Percentiles rank a stretch among this genome's conserved stretches.
These are phyloP conservation scores for Agrotis clavis DNA, from an alignment of 2,888 invertebrate species.

Conservation along the genomic window DNA sequence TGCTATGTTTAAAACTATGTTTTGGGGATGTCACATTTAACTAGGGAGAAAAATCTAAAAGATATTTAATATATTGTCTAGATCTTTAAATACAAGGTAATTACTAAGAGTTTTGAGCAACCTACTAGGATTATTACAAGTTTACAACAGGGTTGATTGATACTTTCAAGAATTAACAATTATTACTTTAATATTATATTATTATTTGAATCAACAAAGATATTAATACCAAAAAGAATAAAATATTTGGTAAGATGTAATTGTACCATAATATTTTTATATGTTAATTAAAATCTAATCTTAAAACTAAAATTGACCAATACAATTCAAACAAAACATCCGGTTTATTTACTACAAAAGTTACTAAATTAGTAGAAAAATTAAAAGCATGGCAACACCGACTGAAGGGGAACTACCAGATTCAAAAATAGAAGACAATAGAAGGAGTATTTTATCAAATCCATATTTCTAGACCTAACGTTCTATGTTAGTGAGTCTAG, in stretches of 20 bases:
- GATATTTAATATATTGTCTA: neutral
- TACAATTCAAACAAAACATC: slow-evolving; percentile 8
- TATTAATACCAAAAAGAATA: neutral
- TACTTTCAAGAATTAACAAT: neutral
- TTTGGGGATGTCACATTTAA: slow-evolving; percentile 27
- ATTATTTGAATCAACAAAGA: neutral
- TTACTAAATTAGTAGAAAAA: slow-evolving; percentile 63
- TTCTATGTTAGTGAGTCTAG: slow-evolving; percentile 87
- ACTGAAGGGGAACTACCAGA: slow-evolving; percentile 78
- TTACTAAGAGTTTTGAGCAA: neutral
- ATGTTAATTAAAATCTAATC: slow-evolving; percentile 1
- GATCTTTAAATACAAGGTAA: neutral
- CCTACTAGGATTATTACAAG: neutral
- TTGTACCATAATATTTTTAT: neutral
- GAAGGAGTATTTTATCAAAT: slow-evolving; percentile 65
- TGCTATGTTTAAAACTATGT: slow-evolving; percentile 63
- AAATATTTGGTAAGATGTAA: neutral
- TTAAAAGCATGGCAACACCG: slow-evolving; percentile 80
- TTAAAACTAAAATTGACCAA: slow-evolving; percentile 32
- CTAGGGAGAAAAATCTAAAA: neutral
- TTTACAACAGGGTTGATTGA: neutral
- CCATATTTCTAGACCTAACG: slow-evolving; percentile 75
- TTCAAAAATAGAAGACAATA: slow-evolving; percentile 69
- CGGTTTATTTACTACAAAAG: slow-evolving; percentile 15
- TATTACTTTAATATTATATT: neutral